Evolutionary conservation across 2,888 invertebrate genomes (phyloP).

Genomic region (Melinaea menophilus): DNA sequence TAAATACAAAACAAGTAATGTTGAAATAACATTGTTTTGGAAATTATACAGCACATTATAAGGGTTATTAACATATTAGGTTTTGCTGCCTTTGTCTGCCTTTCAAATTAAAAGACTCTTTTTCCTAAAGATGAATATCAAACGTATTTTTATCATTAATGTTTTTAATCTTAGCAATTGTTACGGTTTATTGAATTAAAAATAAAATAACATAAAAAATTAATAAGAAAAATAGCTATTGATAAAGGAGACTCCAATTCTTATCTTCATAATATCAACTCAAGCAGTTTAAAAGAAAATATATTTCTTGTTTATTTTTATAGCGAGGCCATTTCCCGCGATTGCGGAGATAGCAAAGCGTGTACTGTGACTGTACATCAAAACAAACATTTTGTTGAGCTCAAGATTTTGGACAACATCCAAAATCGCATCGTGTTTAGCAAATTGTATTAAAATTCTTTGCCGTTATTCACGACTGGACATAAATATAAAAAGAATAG

Average conservation of each 20-base stretch:
- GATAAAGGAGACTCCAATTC: too few relatives aligned
- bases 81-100: neutral
- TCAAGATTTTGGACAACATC: slow-evolving; percentile 35
- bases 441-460: slow-evolving; percentile 43
- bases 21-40: slow-evolving; percentile 11
- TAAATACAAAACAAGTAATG: slow-evolving; percentile 15
- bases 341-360: slow-evolving; percentile 27
- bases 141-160: too few relatives aligned
- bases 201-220: too few relatives aligned
- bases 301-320: slow-evolving; percentile 23
- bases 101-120: too few relatives aligned
- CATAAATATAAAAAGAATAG: neutral
- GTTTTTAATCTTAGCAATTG: too few relatives aligned
- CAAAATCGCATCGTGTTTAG: slow-evolving; percentile 38
- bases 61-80: neutral
- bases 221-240: too few relatives aligned
- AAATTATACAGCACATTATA: slow-evolving; percentile 10
- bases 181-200: too few relatives aligned
- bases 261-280: slow-evolving; percentile 8
- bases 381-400: slow-evolving; percentile 35
- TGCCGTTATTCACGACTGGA: slow-evolving; percentile 11
- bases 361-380: slow-evolving; percentile 33
- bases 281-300: slow-evolving; percentile 13
- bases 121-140: too few relatives aligned
- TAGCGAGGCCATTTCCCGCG: slow-evolving; percentile 24